phyloP scores from a whole-genome alignment of 2,888 invertebrate genomes.

The Tillus elongatus region DNA sequence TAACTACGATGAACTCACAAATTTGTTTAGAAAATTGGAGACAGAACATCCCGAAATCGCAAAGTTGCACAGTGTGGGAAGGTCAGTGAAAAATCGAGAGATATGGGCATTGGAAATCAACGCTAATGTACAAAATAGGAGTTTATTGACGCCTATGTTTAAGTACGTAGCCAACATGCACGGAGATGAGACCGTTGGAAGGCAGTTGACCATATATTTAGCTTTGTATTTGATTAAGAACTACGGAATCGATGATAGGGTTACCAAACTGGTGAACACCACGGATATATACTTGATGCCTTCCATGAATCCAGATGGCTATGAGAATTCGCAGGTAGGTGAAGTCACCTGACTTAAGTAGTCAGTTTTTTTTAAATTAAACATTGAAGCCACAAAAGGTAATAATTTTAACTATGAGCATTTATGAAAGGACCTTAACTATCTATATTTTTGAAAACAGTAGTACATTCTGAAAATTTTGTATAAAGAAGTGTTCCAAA shows the following conservation, averaged over 20 bases:
- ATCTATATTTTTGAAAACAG: conserved; percentile 9
- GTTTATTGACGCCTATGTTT: conserved; percentile 72
- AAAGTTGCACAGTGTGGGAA: conserved; percentile 68
- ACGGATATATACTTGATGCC: conserved; percentile 96
- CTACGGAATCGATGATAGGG: conserved; percentile 58
- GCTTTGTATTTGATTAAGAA: conserved; percentile 74
- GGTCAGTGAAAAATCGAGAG: conserved; percentile 71
- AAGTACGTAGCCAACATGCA: conserved; percentile 97
- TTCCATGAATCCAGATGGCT: conserved; percentile 96
- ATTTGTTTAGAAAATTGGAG: conserved; percentile 53
- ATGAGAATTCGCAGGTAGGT: conserved; percentile 68
- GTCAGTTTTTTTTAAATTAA: no score
- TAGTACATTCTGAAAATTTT: no score
- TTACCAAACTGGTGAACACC: conserved; percentile 69
- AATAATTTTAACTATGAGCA: no score
- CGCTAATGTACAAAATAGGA: conserved; percentile 52
- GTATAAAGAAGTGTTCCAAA: no score
- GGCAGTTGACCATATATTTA: conserved; percentile 74
- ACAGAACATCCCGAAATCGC: conserved; percentile 59
- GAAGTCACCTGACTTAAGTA: no score
- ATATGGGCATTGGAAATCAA: conserved; percentile 76
- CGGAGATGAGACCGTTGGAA: conserved; percentile 85
- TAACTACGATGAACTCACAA: conserved; percentile 60
- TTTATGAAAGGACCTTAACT: no score
- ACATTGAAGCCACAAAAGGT: no score